phyloP scores from a whole-genome alignment of 92 coral and sea anemone species.

The Porites divaricata region DNA sequence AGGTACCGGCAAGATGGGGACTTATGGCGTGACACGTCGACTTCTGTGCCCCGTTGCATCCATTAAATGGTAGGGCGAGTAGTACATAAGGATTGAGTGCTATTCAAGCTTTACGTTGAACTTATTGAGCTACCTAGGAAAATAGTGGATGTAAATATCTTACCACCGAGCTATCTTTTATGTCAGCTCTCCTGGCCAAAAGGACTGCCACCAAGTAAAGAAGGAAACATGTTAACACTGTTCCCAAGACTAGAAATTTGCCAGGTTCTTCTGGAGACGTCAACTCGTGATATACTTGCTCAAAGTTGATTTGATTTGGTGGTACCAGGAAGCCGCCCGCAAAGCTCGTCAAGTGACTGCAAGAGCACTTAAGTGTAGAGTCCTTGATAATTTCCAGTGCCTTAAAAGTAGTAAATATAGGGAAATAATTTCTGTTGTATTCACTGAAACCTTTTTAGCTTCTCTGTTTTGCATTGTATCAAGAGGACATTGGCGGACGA shows the following conservation, averaged over 20 bases:
- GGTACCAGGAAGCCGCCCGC: background rate
- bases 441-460: background rate
- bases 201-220: constrained; percentile 71
- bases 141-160: background rate
- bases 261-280: background rate
- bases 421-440: background rate
- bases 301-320: background rate
- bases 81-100: too few relatives aligned
- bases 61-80: too few relatives aligned
- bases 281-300: background rate
- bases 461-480: background rate
- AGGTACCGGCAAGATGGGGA: too few relatives aligned
- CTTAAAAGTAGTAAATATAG: background rate
- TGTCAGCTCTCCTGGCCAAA: constrained; percentile 73
- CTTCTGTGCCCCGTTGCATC: too few relatives aligned
- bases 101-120: too few relatives aligned
- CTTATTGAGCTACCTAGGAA: too few relatives aligned
- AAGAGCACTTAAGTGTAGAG: background rate
- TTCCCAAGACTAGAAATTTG: constrained; percentile 72
- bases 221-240: constrained; percentile 66
- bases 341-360: background rate
- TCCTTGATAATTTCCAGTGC: background rate
- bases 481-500: too few relatives aligned
- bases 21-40: too few relatives aligned
- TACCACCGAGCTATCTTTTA: constrained; percentile 71